A percentile compares a stretch with the other conserved stretches of the same genome.
Evolutionary conservation across 2,888 invertebrate species (phyloP).

Genomic region (Aleiodes testaceus): DNA sequence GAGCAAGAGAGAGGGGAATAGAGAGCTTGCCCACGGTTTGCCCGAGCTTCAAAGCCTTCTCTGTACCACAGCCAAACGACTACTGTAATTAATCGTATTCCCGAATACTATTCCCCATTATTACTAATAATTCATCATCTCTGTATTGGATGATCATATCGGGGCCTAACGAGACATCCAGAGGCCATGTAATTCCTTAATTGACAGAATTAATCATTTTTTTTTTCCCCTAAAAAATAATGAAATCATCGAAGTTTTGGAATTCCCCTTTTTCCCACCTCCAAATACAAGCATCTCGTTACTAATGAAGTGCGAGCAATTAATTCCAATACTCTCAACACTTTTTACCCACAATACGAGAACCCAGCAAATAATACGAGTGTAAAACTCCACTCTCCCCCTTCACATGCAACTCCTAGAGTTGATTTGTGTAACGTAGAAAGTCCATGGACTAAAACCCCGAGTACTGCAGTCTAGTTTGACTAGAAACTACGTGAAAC

Average conservation of each 20-base stretch:
- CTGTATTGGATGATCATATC: background rate
- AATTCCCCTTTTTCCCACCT: too few relatives aligned
- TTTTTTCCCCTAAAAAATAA: too few relatives aligned
- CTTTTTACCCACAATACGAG: background rate
- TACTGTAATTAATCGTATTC: conserved; percentile 71
- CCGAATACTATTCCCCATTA: conserved; percentile 38
- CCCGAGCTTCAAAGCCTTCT: conserved; percentile 60
- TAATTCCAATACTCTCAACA: too few relatives aligned
- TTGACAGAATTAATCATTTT: too few relatives aligned
- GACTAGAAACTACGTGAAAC: conserved; percentile 66
- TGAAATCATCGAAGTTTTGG: too few relatives aligned
- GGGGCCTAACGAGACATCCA: background rate
- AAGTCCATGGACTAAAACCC: conserved; percentile 45
- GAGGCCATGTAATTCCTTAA: too few relatives aligned
- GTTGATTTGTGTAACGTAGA: conserved; percentile 34
- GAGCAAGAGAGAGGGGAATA: too few relatives aligned
- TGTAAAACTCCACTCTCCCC: background rate
- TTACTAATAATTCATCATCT: background rate
- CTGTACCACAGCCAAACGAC: conserved; percentile 62
- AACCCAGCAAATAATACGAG: conserved; percentile 27
- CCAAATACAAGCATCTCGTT: too few relatives aligned
- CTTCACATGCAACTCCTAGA: conserved; percentile 22
- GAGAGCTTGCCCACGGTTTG: background rate
- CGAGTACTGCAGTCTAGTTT: conserved; percentile 44
- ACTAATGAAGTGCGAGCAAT: too few relatives aligned